A percentile compares a stretch with the other conserved stretches of the same genome.
These are phyloP conservation scores for Syrrhaptes paradoxus DNA, from an alignment of 2,113 vertebrate species.

Conservation along the genomic window DNA sequence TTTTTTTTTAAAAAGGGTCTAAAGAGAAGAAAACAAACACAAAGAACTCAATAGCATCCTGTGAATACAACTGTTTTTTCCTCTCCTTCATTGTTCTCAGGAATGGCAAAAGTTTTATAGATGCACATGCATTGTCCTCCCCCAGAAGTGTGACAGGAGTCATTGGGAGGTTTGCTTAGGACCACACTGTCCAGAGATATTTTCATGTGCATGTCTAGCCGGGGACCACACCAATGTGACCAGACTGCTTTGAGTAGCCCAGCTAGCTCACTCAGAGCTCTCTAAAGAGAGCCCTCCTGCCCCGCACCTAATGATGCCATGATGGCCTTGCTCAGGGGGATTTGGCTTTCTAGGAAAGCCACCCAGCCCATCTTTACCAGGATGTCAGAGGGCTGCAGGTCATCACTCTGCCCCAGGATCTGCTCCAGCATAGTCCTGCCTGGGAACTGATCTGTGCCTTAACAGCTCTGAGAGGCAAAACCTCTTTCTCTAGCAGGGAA, in stretches of 20 bases:
- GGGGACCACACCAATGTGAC: background rate
- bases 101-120: background rate
- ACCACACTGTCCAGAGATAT: background rate
- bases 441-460: background rate
- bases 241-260: background rate
- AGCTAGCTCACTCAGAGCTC: background rate
- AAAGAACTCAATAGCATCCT: background rate
- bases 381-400: fast-evolving
- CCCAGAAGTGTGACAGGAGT: background rate
- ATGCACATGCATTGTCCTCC: background rate
- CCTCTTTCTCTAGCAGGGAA: background rate
- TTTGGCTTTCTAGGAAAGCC: background rate
- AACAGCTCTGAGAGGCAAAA: background rate
- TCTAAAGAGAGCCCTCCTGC: background rate
- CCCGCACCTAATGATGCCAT: background rate
- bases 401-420: background rate
- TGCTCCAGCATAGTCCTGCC: background rate
- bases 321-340: background rate
- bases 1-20: background rate
- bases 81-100: background rate
- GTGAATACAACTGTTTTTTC: background rate
- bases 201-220: background rate
- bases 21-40: background rate
- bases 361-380: background rate
- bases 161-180: background rate